These are phyloP conservation scores for Parotia lawesii DNA, from an alignment of 2,113 vertebrate genomes.

Conservation along the genomic window DNA sequence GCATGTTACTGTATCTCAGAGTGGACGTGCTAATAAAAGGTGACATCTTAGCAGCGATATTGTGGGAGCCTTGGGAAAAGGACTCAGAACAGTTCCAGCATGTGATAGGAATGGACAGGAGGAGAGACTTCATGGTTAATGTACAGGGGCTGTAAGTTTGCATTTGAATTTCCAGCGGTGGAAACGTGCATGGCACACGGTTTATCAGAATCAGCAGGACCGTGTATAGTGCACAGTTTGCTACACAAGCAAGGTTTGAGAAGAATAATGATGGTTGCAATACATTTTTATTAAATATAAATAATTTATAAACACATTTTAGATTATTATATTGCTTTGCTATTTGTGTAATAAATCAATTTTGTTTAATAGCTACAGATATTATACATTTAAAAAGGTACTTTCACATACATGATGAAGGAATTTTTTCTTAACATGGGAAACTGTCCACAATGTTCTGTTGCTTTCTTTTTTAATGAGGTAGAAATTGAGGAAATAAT, in stretches of 20 bases:
- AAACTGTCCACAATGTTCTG: not conserved
- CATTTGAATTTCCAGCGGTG: not conserved
- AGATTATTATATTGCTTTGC: not conserved
- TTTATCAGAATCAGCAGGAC: not conserved
- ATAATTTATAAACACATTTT: not conserved
- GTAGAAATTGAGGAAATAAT: not conserved
- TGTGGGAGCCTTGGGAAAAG: not conserved
- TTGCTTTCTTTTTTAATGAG: not conserved
- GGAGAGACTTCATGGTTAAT: not conserved
- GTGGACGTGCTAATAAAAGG: not conserved
- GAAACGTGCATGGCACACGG: rapidly evolving
- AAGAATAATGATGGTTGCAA: not conserved
- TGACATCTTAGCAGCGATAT: not conserved
- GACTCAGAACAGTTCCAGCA: not conserved
- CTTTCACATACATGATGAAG: not conserved
- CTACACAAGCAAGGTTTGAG: not conserved
- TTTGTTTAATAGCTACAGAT: not conserved
- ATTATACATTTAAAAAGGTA: not conserved
- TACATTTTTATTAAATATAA: not conserved
- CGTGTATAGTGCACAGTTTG: rapidly evolving
- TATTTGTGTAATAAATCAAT: not conserved
- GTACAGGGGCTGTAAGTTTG: not conserved
- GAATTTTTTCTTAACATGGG: not conserved
- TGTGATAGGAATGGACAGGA: not conserved
- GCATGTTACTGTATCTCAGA: not conserved